Evolutionary conservation across 2,113 vertebrate genomes (phyloP).

Genomic region (Pluvianellus socialis): DNA sequence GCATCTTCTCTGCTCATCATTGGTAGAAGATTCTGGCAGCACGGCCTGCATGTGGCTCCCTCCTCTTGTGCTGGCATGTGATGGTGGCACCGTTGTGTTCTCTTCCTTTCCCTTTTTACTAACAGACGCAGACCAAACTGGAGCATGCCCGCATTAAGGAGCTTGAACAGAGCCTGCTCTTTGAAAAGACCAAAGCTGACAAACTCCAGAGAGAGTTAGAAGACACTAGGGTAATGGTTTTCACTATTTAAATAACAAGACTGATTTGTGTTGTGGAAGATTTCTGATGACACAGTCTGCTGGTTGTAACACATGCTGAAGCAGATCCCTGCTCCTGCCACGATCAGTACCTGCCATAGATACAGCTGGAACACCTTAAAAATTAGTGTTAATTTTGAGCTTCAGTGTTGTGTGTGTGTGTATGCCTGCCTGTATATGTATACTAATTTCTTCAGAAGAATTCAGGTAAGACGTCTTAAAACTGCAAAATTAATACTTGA

Average conservation of each 20-base stretch:
- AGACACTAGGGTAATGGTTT: conserved; percentile 99
- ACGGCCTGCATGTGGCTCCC: conserved; percentile 85
- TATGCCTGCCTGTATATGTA: neutral
- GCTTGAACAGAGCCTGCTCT: conserved; percentile 99
- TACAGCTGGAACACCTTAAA: neutral
- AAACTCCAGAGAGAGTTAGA: conserved; percentile 99
- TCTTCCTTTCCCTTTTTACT: conserved; percentile 98
- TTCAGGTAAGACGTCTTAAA: conserved; percentile 49
- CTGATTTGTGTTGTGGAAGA: conserved; percentile 53
- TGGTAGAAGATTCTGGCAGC: conserved; percentile 78
- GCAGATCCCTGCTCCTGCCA: neutral
- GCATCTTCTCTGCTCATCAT: conserved; percentile 68
- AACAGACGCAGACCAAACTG: conserved; percentile 99
- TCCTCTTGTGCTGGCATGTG: conserved; percentile 95
- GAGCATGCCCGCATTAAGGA: conserved; percentile 99
- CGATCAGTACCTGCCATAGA: neutral
- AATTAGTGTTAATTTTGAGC: neutral
- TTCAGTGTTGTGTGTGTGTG: neutral
- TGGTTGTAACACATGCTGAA: neutral
- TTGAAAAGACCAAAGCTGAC: conserved; percentile 99
- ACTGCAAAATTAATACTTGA: neutral
- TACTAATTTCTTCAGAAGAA: neutral
- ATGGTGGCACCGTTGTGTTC: conserved; percentile 99
- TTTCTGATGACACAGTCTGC: neutral
- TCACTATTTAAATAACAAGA: conserved; percentile 78